Evolutionary conservation across 53 echinoderm and acorn worm genomes (phyloP).

Genomic region (Pentamera pediparva): DNA sequence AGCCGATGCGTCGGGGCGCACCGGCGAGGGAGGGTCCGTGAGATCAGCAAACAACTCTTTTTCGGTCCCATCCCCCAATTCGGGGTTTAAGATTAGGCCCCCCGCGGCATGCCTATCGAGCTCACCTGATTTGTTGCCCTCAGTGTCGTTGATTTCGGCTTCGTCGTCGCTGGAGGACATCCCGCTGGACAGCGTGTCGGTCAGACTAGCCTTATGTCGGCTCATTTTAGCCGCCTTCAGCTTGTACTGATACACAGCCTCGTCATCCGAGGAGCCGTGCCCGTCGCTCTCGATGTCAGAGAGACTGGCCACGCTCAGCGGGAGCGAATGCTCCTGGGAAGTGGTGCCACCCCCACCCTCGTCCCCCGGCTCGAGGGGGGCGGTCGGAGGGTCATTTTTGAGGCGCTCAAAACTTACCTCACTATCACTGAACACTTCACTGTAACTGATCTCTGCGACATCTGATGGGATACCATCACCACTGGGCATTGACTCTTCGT

Average conservation of each 20-base stretch:
- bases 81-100: conserved; percentile 54
- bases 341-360: conserved; percentile 7
- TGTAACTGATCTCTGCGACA: conserved; percentile 30
- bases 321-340: conserved; percentile 9
- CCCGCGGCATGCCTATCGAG: conserved; percentile 86
- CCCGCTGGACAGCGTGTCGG: conserved; percentile 3
- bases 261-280: conserved; percentile 62
- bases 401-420: conserved; percentile 61
- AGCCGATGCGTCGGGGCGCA: conserved; percentile 39
- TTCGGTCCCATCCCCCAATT: conserved; percentile 23
- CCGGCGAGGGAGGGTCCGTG: conserved; percentile 46
- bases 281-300: conserved; percentile 48
- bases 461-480: conserved; percentile 36
- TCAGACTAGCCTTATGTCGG: conserved; percentile 36
- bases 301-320: conserved; percentile 36
- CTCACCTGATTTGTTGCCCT: conserved; percentile 60
- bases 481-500: conserved; percentile 40
- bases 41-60: conserved; percentile 78
- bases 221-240: conserved; percentile 74
- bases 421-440: conserved; percentile 62
- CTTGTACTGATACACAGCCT: conserved; percentile 89
- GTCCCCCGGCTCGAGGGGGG: too few relatives aligned
- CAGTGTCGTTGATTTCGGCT: background rate
- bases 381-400: conserved; percentile 35
- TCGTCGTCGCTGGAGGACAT: conserved; percentile 38